These are phyloP conservation scores for Hormaphis cornu DNA, from an alignment of 1,140 invertebrate genomes.

Conservation along the genomic window DNA sequence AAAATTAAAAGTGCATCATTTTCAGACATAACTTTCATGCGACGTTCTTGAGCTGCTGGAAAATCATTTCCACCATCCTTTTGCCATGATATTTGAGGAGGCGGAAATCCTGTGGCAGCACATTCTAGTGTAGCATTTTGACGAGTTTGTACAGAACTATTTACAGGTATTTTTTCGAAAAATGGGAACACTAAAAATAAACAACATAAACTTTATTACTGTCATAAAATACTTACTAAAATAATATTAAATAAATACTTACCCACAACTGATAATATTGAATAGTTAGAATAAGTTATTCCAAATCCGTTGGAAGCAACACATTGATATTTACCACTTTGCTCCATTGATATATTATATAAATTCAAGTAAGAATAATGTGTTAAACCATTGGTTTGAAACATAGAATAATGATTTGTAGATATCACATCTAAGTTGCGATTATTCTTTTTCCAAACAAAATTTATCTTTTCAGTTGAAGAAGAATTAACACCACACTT, in stretches of 20 bases:
- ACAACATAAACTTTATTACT: constrained; percentile 32
- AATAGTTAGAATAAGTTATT: constrained; percentile 76
- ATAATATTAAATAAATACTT: constrained; percentile 38
- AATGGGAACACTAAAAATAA: constrained; percentile 64
- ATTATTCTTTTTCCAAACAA: constrained; percentile 85
- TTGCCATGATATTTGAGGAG: constrained; percentile 81
- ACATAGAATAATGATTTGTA: neutral
- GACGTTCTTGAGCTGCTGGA: constrained; percentile 81
- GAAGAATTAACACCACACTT: constrained; percentile 64
- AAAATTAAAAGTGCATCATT: constrained; percentile 89
- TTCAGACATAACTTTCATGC: constrained; percentile 90
- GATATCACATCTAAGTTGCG: constrained; percentile 49
- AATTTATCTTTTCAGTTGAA: constrained; percentile 55
- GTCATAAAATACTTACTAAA: neutral
- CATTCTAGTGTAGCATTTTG: constrained; percentile 82
- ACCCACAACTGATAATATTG: constrained; percentile 75
- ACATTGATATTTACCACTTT: constrained; percentile 87
- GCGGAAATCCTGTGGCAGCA: constrained; percentile 77
- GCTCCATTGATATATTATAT: constrained; percentile 58
- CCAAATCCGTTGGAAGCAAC: constrained; percentile 83
- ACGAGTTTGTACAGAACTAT: constrained; percentile 74
- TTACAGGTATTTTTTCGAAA: constrained; percentile 74
- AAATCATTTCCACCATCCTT: constrained; percentile 94
- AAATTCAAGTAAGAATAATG: constrained; percentile 44
- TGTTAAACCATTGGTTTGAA: neutral